Conservation (phyloP, 2,797 vertebrate genomes). For the Myiothlypis chrysogaster region DNA sequence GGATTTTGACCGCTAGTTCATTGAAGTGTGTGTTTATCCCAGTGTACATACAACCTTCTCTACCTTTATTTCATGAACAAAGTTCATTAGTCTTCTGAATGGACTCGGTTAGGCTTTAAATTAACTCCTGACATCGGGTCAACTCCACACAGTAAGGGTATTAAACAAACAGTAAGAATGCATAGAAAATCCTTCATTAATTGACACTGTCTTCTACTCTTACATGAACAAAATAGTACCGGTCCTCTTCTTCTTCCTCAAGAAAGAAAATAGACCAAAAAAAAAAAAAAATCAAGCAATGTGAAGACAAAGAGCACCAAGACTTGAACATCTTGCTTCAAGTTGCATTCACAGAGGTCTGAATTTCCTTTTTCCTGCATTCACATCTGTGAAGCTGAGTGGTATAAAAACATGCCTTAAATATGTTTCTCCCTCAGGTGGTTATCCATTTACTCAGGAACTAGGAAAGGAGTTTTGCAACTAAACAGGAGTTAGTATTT, state of each 20-base stretch:
- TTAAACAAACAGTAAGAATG: not conserved
- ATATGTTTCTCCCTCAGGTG: not conserved
- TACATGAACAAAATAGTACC: not conserved
- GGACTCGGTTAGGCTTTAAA: not conserved
- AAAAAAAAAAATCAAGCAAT: not conserved
- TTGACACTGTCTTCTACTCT: not conserved
- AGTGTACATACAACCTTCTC: not conserved
- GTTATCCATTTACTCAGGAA: not conserved
- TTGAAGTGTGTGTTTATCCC: not conserved
- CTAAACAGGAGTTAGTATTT: not conserved
- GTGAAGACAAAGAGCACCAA: not conserved
- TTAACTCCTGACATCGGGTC: not conserved
- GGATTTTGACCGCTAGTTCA: constrained; percentile 30
- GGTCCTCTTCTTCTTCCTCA: not conserved
- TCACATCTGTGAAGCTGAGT: not conserved
- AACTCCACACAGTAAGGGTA: not conserved
- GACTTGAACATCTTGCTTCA: not conserved
- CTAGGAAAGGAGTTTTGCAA: not conserved
- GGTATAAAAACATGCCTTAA: not conserved
- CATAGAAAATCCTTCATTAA: not conserved
- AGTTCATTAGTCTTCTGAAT: not conserved
- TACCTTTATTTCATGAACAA: not conserved
- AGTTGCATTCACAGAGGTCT: not conserved
- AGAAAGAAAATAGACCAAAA: not conserved
- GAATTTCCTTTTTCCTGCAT: not conserved